phyloP scores from a whole-genome alignment of 2,888 invertebrate genomes.

The Nemotelus nigrinus region DNA sequence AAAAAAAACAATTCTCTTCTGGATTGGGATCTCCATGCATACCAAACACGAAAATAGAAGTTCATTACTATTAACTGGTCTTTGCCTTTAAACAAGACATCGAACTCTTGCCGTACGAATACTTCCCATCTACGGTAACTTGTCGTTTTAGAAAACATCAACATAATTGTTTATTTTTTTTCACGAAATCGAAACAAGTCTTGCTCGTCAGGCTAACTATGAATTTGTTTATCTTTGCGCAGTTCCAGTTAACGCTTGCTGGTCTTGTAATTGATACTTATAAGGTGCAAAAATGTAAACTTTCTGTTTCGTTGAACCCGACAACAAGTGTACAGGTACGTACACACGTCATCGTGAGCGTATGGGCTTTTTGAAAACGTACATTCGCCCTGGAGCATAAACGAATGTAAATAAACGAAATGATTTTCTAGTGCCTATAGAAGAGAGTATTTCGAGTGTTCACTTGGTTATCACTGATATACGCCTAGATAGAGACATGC shows the following conservation, averaged over 20 bases:
- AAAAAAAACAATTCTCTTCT: too few species aligned
- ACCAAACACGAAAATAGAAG: not conserved
- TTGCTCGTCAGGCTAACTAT: not conserved
- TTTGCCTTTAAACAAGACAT: not conserved
- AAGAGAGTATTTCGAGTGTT: too few species aligned
- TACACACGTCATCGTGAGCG: too few species aligned
- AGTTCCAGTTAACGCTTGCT: not conserved
- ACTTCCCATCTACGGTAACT: constrained; percentile 12
- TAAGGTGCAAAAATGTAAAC: constrained; percentile 10
- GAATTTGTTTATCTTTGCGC: not conserved
- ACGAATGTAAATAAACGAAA: not conserved
- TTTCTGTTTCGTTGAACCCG: constrained; percentile 32
- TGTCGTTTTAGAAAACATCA: not conserved
- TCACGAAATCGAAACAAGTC: constrained; percentile 18
- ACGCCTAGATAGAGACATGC: too few species aligned
- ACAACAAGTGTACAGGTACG: not conserved
- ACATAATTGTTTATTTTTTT: not conserved
- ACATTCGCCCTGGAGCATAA: not conserved
- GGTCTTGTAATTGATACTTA: constrained; percentile 15
- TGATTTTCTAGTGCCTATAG: not conserved
- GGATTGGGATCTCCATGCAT: too few species aligned
- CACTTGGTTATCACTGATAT: too few species aligned
- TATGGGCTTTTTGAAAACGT: not conserved
- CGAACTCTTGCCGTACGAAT: constrained; percentile 7
- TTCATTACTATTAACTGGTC: not conserved